A percentile compares a stretch with the other conserved stretches of the same genome.
phyloP scores from a whole-genome alignment of 2,888 invertebrate genomes.

The Melanchra persicariae region DNA sequence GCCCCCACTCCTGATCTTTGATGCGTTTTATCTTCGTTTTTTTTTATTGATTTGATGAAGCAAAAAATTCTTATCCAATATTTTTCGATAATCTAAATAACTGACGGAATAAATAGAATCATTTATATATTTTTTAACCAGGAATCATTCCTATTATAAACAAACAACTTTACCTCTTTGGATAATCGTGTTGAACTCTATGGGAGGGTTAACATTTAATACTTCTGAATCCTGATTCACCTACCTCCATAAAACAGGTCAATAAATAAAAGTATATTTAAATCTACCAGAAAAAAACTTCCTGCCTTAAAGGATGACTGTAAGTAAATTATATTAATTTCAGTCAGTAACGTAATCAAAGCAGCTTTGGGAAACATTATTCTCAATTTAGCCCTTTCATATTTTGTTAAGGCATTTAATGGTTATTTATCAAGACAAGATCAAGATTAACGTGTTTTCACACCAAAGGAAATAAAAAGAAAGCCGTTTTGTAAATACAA shows the following conservation, averaged over 20 bases:
- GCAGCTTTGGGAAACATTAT: slow-evolving; percentile 55
- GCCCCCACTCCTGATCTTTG: no score
- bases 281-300: neutral
- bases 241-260: neutral
- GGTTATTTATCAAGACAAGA: slow-evolving; percentile 45
- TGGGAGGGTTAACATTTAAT: no score
- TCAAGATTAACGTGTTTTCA: slow-evolving; percentile 40
- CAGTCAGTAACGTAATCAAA: slow-evolving; percentile 41
- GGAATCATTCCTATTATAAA: no score
- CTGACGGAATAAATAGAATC: no score
- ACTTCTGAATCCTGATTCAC: no score
- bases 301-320: neutral
- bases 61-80: no score
- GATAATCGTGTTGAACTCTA: no score
- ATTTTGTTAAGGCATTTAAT: slow-evolving; percentile 35
- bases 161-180: no score
- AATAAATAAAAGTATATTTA: neutral
- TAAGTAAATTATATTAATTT: slow-evolving; percentile 38
- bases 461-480: neutral
- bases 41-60: no score
- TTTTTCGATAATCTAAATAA: no score
- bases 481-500: neutral
- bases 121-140: no score
- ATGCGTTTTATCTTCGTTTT: no score
- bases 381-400: slow-evolving; percentile 64